Evolutionary conservation across 2,888 invertebrate species (phyloP).

Genomic region (Philhelius pedissequus): DNA sequence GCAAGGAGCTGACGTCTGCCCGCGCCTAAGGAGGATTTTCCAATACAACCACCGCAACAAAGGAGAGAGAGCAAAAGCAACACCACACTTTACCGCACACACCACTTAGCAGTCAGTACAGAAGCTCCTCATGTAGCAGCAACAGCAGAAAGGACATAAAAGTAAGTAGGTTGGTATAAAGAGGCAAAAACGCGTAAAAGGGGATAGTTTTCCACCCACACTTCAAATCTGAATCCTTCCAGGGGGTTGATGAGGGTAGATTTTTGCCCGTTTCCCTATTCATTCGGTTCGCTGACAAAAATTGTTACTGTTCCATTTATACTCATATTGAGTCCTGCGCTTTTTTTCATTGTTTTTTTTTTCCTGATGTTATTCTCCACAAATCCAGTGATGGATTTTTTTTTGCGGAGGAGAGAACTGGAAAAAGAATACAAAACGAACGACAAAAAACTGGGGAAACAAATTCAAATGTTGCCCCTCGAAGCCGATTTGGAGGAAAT

Average conservation of each 20-base stretch:
- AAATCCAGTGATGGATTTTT: slow-evolving; percentile 28
- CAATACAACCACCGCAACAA: slow-evolving; percentile 49
- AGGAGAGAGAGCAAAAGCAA: slow-evolving; percentile 26
- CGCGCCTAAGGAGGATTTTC: slow-evolving; percentile 14
- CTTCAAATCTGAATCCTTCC: not conserved
- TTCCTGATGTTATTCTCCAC: slow-evolving; percentile 6
- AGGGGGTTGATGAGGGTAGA: not conserved
- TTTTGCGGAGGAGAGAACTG: slow-evolving; percentile 34
- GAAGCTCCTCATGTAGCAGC: slow-evolving; percentile 15
- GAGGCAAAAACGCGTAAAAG: slow-evolving; percentile 51
- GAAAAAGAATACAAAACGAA: slow-evolving; percentile 30
- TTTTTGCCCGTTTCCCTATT: not conserved
- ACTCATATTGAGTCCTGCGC: slow-evolving; percentile 37
- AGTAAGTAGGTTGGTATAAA: slow-evolving; percentile 44
- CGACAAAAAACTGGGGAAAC: slow-evolving; percentile 49
- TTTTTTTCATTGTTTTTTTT: slow-evolving; percentile 31
- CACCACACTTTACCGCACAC: too few species aligned
- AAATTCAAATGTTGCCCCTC: slow-evolving; percentile 47
- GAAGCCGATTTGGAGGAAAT: slow-evolving; percentile 23
- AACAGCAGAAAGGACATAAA: slow-evolving; percentile 35
- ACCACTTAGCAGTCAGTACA: slow-evolving; percentile 7
- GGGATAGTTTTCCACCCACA: slow-evolving; percentile 53
- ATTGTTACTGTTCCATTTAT: slow-evolving; percentile 60
- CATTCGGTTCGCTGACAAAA: slow-evolving; percentile 58
- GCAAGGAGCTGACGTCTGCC: slow-evolving; percentile 56